Percentiles rank a stretch among this genome's conserved stretches.
phyloP scores from a whole-genome alignment of 2,113 vertebrate species.

The Arvicanthis niloticus region DNA sequence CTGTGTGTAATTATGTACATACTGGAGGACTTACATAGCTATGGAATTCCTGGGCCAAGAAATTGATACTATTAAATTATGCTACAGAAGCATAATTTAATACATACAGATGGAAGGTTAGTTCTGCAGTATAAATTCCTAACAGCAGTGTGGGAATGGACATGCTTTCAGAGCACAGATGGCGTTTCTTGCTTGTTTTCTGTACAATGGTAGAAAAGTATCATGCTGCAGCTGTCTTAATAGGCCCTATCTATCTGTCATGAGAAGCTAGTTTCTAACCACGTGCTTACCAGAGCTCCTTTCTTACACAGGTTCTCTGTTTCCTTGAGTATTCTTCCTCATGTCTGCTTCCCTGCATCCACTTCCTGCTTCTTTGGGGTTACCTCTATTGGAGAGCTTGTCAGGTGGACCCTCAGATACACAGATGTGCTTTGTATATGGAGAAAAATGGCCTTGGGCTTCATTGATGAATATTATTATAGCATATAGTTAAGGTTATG shows the following conservation, averaged over 20 bases:
- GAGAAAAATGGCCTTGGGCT: background rate
- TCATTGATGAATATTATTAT: conserved; percentile 26
- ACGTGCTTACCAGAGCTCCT: background rate
- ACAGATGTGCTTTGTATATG: background rate
- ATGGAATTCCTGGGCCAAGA: background rate
- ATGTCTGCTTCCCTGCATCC: background rate
- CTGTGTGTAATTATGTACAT: background rate
- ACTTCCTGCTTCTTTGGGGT: conserved; percentile 13
- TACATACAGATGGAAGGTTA: background rate
- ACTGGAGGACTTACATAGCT: background rate
- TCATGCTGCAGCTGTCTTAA: conserved; percentile 15
- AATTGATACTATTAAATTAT: background rate
- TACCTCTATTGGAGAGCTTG: conserved; percentile 14
- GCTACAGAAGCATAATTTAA: no score
- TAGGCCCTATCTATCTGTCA: background rate
- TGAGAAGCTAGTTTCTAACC: background rate
- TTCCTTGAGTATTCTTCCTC: background rate
- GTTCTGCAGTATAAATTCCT: background rate
- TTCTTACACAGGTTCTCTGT: background rate
- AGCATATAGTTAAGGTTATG: conserved; percentile 4
- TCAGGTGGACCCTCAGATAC: conserved; percentile 17
- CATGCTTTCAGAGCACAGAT: background rate
- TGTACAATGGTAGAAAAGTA: conserved; percentile 19
- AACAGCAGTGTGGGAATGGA: background rate
- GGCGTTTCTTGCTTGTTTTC: conserved; percentile 27